Base-by-base conservation (phyloP, 1,140 invertebrate genomes). In the Pogonomyrmex barbatus region DNA sequence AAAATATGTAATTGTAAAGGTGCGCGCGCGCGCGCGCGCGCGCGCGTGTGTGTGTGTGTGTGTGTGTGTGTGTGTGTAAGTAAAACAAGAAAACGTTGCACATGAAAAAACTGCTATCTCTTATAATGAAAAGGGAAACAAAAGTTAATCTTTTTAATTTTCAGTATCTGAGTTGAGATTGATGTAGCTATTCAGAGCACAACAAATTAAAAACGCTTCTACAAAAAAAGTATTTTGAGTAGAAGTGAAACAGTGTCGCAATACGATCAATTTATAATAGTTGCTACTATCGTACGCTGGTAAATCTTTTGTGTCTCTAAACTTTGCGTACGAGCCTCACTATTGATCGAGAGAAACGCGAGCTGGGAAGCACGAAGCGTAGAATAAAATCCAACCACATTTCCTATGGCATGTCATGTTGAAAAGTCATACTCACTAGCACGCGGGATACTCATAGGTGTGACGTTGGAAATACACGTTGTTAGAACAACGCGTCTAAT, bases 401-500 rank as follows among this genome's bases (percentile, higher is more conserved):
- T 71, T 24, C 14, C 65, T 10, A 4, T 24, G 12, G 17, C n/a
- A 3, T 24, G 42, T 85, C 62, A 58, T 50, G 39, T 36, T 67
- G 58, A 60, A 77, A 87, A 87, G 30, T 54, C 62, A 60, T 68
- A 36, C 12, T n/a, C 60, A 42, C n/a, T 17, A 45, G 1, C 47
- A 36, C 3, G 30, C n/a, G 50, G 14, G 52, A 50, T 39, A 30
- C 24, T 24, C 42, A 5, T 78, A 45, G 42, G 52, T 24, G 52
- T 10, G 52, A 47, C 54, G 50, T 73, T 83, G 67, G 73, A 83
- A 83, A 83, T 60, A 83, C 42, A 83, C 42, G 30, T 73, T n/a
- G 54, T 73, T 83, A 73, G 60, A 83, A 73, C 68, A 83, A 60
- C 68, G 73, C 68, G 4, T 83, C 68, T 83, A 83, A 83, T 73